These are phyloP conservation scores for Schizaphis graminum DNA, from an alignment of 2,888 invertebrate genomes.

Conservation along the genomic window DNA sequence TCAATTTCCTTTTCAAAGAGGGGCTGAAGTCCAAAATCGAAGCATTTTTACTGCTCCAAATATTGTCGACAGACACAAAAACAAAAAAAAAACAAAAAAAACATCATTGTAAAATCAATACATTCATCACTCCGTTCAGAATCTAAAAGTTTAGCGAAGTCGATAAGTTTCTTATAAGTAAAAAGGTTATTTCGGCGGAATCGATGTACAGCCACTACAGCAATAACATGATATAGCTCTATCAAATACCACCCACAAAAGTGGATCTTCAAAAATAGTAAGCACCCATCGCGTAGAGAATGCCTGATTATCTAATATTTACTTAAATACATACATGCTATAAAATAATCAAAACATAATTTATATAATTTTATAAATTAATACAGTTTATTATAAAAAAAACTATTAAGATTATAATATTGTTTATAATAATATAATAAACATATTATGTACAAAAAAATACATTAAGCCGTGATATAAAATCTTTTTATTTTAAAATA, in stretches of 20 bases:
- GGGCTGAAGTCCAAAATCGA: too few relatives aligned
- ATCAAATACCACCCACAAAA: background rate
- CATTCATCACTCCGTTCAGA: too few relatives aligned
- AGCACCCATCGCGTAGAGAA: slow-evolving; percentile 16
- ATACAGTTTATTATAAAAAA: too few relatives aligned
- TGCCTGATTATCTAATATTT: background rate
- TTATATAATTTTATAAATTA: background rate
- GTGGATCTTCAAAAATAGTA: background rate
- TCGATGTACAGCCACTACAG: background rate
- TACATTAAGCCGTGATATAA: background rate
- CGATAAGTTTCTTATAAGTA: background rate
- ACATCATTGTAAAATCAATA: too few relatives aligned
- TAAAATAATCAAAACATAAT: background rate
- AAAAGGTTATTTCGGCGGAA: background rate
- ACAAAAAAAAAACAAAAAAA: too few relatives aligned
- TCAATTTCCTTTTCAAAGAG: too few relatives aligned
- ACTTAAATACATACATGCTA: background rate
- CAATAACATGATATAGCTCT: background rate
- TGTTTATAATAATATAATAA: background rate
- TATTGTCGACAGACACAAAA: too few relatives aligned
- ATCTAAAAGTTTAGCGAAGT: background rate
- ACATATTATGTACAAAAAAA: background rate
- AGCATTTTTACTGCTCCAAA: too few relatives aligned
- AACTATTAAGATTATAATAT: background rate
- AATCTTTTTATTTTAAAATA: background rate